These are phyloP conservation scores for Polymixis lichenea DNA, from an alignment of 2,888 invertebrate species.

Conservation along the genomic window DNA sequence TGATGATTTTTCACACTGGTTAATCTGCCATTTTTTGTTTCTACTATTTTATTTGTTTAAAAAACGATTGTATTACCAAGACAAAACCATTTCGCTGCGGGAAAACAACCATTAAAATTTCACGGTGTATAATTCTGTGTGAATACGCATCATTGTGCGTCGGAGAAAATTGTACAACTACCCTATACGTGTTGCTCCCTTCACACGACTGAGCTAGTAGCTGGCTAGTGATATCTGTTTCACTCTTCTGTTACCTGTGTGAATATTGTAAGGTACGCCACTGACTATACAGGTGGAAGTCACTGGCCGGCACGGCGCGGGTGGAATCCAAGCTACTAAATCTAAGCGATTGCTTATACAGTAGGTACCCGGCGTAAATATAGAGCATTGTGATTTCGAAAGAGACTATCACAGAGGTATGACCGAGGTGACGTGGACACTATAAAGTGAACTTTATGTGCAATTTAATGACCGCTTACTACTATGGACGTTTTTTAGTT, in stretches of 20 bases:
- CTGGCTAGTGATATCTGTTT: not conserved
- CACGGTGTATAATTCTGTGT: too few relatives aligned
- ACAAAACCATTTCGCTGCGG: too few relatives aligned
- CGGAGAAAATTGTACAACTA: too few relatives aligned
- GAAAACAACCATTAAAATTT: too few relatives aligned
- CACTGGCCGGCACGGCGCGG: conserved; percentile 6
- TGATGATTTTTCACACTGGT: too few relatives aligned
- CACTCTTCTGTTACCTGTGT: not conserved
- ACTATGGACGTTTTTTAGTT: not conserved
- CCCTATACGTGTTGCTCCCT: not conserved
- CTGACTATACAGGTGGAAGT: conserved; percentile 21
- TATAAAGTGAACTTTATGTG: not conserved
- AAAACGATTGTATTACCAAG: too few relatives aligned
- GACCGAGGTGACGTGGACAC: not conserved
- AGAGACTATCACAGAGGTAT: too few relatives aligned
- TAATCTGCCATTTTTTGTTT: too few relatives aligned
- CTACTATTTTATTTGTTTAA: too few relatives aligned
- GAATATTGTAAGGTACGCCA: conserved; percentile 10
- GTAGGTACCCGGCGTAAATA: too few relatives aligned
- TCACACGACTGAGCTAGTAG: not conserved
- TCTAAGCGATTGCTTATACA: not conserved
- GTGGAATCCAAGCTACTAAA: not conserved
- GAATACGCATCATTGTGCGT: too few relatives aligned
- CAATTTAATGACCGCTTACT: not conserved
- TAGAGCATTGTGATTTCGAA: too few relatives aligned